Percentiles rank a stretch among this genome's conserved stretches.
phyloP scores from a whole-genome alignment of 2,888 invertebrate genomes.

The Agrotis puta region DNA sequence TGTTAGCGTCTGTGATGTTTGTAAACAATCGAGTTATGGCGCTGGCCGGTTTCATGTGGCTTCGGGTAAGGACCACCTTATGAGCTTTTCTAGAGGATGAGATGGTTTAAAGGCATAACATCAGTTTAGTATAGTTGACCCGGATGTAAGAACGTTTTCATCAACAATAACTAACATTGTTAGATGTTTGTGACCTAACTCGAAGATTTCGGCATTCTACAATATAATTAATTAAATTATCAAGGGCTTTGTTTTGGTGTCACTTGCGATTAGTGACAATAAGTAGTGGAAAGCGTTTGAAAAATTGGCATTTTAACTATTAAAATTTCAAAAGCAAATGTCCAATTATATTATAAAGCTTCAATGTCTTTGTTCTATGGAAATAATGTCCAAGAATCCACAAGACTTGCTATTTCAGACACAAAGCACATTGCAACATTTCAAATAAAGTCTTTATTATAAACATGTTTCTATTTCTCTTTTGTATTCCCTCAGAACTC shows the following conservation, averaged over 20 bases:
- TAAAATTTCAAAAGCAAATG: not conserved
- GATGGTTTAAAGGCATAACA: not conserved
- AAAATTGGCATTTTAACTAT: not conserved
- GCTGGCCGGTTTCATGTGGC: constrained; percentile 32
- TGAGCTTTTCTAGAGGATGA: not conserved
- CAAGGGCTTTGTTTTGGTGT: not conserved
- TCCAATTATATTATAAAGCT: not conserved
- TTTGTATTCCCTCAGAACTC: constrained; percentile 38
- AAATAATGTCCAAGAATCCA: not conserved
- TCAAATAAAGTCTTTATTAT: constrained; percentile 18
- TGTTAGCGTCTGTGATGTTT: constrained; percentile 61
- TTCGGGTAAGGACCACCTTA: constrained; percentile 1
- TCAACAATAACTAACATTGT: not conserved
- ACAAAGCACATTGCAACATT: constrained; percentile 16
- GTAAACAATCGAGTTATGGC: constrained; percentile 64
- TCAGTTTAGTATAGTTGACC: not conserved
- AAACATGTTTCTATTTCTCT: constrained; percentile 21
- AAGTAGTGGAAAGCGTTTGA: not conserved
- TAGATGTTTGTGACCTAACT: not conserved
- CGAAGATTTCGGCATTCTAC: no score
- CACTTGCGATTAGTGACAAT: not conserved
- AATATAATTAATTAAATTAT: not conserved
- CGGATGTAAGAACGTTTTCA: not conserved
- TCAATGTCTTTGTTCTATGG: not conserved
- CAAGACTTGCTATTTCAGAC: not conserved